Evolutionary conservation across 2,113 vertebrate genomes (phyloP).

Genomic region (Rhegmatorhina hoffmannsi): DNA sequence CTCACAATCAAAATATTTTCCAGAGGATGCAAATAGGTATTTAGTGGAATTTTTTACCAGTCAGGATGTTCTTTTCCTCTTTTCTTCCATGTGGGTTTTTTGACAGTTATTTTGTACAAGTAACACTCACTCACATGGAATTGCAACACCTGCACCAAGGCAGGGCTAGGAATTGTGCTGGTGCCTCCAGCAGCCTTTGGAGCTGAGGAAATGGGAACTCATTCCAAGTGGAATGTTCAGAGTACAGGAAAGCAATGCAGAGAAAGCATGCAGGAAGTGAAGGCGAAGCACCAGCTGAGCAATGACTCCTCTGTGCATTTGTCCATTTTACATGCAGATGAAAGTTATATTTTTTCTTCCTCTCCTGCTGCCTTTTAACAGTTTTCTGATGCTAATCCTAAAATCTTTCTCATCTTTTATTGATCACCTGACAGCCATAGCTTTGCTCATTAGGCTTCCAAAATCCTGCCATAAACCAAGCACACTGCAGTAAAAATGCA

Average conservation of each 20-base stretch:
- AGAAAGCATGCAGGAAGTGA: neutral
- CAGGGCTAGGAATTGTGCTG: neutral
- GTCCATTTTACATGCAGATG: slow-evolving; percentile 9
- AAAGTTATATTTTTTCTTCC: neutral
- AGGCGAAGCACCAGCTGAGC: neutral
- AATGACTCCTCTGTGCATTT: neutral
- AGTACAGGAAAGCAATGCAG: neutral
- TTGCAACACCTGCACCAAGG: neutral
- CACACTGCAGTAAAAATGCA: slow-evolving; percentile 5
- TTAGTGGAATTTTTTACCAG: neutral
- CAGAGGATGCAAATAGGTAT: neutral
- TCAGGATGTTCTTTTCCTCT: neutral
- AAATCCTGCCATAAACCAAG: slow-evolving; percentile 10
- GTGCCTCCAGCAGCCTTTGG: neutral
- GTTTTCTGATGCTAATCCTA: slow-evolving; percentile 42
- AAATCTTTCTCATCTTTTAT: slow-evolving; percentile 46
- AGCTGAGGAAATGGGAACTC: neutral
- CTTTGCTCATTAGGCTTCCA: slow-evolving; percentile 31
- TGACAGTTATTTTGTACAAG: neutral
- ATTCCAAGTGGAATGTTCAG: neutral
- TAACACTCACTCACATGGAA: neutral
- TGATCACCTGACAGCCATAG: slow-evolving; percentile 31
- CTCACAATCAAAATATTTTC: neutral
- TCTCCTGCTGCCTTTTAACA: slow-evolving; percentile 14
- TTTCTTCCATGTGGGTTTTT: neutral